Percentiles rank a stretch among this genome's conserved stretches.
Conservation (phyloP, 2,888 invertebrate genomes). For the Hymenopus coronatus region DNA sequence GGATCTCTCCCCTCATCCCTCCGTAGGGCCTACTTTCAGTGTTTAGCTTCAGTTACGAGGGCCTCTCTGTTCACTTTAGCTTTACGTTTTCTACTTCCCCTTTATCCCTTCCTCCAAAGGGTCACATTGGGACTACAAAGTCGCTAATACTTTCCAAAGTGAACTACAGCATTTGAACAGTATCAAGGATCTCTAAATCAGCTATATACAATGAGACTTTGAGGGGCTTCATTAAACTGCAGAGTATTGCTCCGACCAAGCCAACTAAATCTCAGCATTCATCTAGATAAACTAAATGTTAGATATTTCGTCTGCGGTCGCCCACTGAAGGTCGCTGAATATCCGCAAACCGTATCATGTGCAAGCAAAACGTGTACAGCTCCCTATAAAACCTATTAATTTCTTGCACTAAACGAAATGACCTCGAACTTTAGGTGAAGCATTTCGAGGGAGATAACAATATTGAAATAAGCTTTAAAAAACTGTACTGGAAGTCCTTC, state of each 20-base stretch:
- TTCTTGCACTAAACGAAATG: background rate
- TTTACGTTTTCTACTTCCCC: no score
- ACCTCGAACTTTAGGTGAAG: constrained; percentile 12
- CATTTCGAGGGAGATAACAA: background rate
- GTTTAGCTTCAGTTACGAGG: no score
- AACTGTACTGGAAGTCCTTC: background rate
- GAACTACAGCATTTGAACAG: no score
- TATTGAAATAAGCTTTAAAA: background rate
- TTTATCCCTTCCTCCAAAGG: no score
- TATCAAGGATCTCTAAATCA: no score
- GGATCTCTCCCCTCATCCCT: no score
- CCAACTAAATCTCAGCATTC: background rate
- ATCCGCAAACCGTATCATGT: background rate
- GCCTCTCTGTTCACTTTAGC: no score
- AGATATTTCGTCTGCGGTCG: background rate
- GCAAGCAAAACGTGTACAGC: background rate
- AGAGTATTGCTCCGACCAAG: background rate
- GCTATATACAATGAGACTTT: no score
- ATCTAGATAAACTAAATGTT: background rate
- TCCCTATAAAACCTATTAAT: background rate
- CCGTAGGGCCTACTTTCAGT: no score
- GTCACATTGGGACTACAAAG: no score
- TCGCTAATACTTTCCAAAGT: no score
- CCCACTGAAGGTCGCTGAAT: background rate
- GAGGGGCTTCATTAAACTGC: no score